Evolutionary conservation across 2,113 vertebrate genomes (phyloP), one percentile per base, ranked within the genome.

Genomic region (Morone saxatilis): DNA sequence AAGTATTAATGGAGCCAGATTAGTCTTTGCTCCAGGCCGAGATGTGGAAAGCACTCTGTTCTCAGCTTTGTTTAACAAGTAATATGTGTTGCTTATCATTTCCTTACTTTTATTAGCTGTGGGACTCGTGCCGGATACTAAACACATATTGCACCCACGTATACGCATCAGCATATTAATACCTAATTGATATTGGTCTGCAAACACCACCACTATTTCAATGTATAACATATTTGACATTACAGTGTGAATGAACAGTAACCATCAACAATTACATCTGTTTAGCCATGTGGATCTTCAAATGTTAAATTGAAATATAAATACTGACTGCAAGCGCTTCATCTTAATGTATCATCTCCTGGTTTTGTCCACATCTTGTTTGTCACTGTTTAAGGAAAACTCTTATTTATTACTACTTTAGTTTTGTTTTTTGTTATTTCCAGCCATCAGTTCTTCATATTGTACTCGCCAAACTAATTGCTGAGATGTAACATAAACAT

Each of bases 1-100:
- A 91, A 72, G 67, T 66, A 66, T 90, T 92, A 88, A 93, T 89
- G 78, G 84, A 76, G 66, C 60, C 82, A 86, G 86, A 92, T 84
- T 71, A 89, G 65, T 91, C 65, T 84, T 80, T 11, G 89, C 94
- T 92, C 63, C 22, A 80, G 92, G 93, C 91, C 51, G 19, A 78
- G 45, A 84, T 60, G 73, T 81, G 74, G 76, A 88, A 88, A 88
- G 63, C 86, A 78, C 82, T 81, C 84, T 69, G 76, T 90, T 84
- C 87, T 83, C 43, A 31, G 76, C 84, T 88, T 93, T 92, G 86
- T 92, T 93, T 86, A 92, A 94, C 86, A 88, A 89, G 88, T 83
- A 84, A 80, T 89, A 86, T 83, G 83, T 85, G 80, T 91, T 90
- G 83, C 87, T 93, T 90, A 89, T 88, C 82, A 89, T 88, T 88